Base-by-base conservation (phyloP, 2,113 vertebrate species). In the Aspidoscelis tigris region DNA sequence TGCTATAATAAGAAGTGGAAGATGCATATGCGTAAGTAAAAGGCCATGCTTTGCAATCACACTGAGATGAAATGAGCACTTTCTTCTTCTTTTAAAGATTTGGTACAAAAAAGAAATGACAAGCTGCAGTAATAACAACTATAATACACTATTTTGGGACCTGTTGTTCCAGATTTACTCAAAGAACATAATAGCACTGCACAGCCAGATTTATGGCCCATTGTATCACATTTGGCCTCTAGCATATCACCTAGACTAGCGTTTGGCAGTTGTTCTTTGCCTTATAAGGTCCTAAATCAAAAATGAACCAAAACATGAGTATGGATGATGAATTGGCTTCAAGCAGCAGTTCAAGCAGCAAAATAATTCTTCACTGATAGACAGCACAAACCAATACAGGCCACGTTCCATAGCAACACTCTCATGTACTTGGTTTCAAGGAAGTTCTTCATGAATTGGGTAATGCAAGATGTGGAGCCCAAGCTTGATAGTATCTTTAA, bases 121-220 rank as follows among this genome's bases (percentile, higher is more conserved):
- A 71, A 81, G 80, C 41, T 82, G 39, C 53, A 82, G 44, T 79
- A 79, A 81, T 61, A 81, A 81, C 14, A 44, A 47, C 55, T 74
- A 44, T 58, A 81, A 58, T 14, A n/a, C 70, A 20, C 39, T 82
- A n/a, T 74, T 74, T n/a, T 11, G 22, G 24, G 14, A 9, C 71
- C 21, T 82, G 6, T 64, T 74, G 39, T 82, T 73, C 55, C 55
- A 61, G 61, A 11, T 74, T 74, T 41, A 65, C 33, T 64, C 70
- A 65, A 55, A 82, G 41, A 47, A 47, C 44, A 24, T 61, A 44
- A 26, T n/a, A 73, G 33, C 68, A 47, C n/a, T 41, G 11, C 4
- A 26, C 39, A 81, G 12, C 18, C 21, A 73, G 22, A 73, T n/a
- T 73, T 82, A 82, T 61, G 74, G 71, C 11, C 53, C 14, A 74